Base-by-base conservation (phyloP, 2,888 invertebrate species). In the Pandemis corylana region DNA sequence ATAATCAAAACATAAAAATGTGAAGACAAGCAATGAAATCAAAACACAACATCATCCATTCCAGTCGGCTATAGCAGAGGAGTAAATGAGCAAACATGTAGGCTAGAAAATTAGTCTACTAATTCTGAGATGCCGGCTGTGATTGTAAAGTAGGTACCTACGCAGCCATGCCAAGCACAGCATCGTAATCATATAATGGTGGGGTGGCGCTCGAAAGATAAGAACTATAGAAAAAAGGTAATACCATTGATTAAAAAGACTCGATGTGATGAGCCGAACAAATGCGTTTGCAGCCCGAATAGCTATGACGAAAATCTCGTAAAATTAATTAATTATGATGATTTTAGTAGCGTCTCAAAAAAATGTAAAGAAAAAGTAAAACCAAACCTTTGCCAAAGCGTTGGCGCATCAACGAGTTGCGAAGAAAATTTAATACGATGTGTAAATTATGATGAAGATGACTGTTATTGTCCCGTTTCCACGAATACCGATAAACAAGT, bases 371-470 rank as follows among this genome's bases (percentile, higher is more conserved):
- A 20, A 56, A 56, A 7, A 15, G 28, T 36, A 36, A 56, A 20
- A 20, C 15, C 56, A n/a, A 56, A 20, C 9, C 9, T 3, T 56
- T 6, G 13, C 2, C 15, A 56, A 56, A 15, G 56, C 20, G 20
- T 56, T 20, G 7, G 20, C 2, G 6, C 6, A 20, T n/a, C 15
- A 20, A 20, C 15, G 56, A 56, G 20, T 9, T 56, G 20, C 15
- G 56, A 56, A 15, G 56, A 56, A 20, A 56, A 56, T 20, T 15
- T 56, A 9, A 56, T 56, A 56, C 56, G 20, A 56, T 56, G 15
- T 56, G 15, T 56, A 56, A 20, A 56, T 20, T 56, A 56, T 56
- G 56, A 56, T 20, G 56, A 56, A 20, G 56, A 56, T 20, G 56
- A 56, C 5, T 56, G 56, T 20, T 7, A 5, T 20, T 56, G 56